Base-by-base conservation (phyloP, 2,888 invertebrate genomes). In the Abscondita cerata region DNA sequence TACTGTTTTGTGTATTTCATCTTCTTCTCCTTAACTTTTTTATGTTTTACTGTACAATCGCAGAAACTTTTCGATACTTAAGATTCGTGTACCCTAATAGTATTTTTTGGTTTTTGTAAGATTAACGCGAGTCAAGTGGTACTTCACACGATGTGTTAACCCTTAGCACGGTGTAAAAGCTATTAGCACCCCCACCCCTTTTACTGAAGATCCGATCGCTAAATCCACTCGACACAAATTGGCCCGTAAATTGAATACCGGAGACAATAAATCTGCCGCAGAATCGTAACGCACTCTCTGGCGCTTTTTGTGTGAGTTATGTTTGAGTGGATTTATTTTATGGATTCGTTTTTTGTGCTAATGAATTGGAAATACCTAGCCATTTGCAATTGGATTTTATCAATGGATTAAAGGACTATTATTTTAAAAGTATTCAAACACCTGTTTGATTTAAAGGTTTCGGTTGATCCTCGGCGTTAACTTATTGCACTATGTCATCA, bases 151-250 rank as follows among this genome's bases (percentile, higher is more conserved):
- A 78, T 79, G 78, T 78, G 75, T 79, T 78, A 79, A 76, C 76
- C 75, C 76, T 75, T 75, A 72, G 74, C 70, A 72, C 69, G 71
- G 74, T 71, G 75, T 70, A 73, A 74, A 73, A 73, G 73, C 75
- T 74, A 75, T 76, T 76, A 75, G 75, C 73, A 70, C 62, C 66
- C 62, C 62, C 25, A 25, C 25, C 18, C 44, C 67, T 51, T 64
- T 59, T 62, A 52, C 58, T 60, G 56, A 58, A 65, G 66, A 67
- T 73, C 73, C 72, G 75, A 74, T 76, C 77, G 75, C 77, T 77
- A 77, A 78, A 78, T 78, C 75, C 76, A 76, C 77, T 78, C 75
- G 78, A 79, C 80, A 76, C 78, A 79, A 79, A 80, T 80, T 79
- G 79, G 78, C 76, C 76, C 78, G 78, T 80, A 80, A 80, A 80